A percentile compares a stretch with the other conserved stretches of the same genome.
Evolutionary conservation across 2,113 vertebrate genomes (phyloP).

Genomic region (Bubo blakistoni): DNA sequence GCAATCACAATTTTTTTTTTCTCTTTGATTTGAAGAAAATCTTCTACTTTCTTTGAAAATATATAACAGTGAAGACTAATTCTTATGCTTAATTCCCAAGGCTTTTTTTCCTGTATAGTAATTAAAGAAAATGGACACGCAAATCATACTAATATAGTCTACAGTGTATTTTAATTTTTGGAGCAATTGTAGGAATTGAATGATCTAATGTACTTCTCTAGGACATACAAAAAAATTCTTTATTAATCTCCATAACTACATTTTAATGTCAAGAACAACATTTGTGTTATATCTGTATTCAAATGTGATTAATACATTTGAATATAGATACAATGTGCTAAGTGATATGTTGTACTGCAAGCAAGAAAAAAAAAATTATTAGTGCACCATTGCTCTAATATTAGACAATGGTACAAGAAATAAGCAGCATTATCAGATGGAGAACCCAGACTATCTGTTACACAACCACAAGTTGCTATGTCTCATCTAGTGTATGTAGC

Average conservation of each 20-base stretch:
- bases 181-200: background rate
- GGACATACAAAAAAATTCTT: background rate
- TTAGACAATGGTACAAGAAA: background rate
- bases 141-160: background rate
- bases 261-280: background rate
- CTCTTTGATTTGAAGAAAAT: background rate
- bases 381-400: background rate
- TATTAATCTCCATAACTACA: background rate
- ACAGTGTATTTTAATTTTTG: background rate
- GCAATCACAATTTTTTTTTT: background rate
- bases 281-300: background rate
- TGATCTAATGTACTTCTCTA: background rate
- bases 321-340: background rate
- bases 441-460: background rate
- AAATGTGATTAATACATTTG: background rate
- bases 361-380: background rate
- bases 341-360: background rate
- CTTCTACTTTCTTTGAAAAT: background rate
- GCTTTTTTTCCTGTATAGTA: background rate
- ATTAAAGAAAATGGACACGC: background rate
- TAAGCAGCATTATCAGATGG: background rate
- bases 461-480: background rate
- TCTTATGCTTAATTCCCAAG: background rate
- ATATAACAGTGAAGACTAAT: background rate
- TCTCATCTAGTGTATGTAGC: background rate